phyloP scores from a whole-genome alignment of 2,113 vertebrate species.

The Thryonomys swinderianus region DNA sequence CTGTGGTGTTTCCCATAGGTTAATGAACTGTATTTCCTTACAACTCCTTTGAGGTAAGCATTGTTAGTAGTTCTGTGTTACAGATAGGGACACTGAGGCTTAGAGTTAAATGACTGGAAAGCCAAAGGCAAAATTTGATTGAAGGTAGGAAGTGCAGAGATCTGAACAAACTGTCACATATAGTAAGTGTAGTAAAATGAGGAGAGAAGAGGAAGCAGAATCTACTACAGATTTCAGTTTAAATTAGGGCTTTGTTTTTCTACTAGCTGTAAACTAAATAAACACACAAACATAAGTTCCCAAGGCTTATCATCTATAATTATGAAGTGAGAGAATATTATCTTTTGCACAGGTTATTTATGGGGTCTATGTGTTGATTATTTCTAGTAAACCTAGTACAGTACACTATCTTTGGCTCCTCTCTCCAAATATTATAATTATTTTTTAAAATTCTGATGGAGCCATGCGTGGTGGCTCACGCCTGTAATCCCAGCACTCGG shows the following conservation, averaged over 20 bases:
- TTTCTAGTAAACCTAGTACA: background rate
- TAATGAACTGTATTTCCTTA: background rate
- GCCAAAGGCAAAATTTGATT: background rate
- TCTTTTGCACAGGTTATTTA: background rate
- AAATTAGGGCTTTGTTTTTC: background rate
- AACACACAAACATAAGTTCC: background rate
- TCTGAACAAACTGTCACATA: background rate
- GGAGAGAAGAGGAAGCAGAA: background rate
- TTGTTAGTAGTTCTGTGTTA: background rate
- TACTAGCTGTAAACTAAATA: background rate
- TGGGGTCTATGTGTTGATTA: background rate
- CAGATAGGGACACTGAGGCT: background rate
- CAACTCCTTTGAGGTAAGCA: background rate
- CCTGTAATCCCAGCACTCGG: too few species aligned
- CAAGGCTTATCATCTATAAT: background rate
- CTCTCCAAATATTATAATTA: background rate
- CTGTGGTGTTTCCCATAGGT: background rate
- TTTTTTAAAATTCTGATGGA: too few species aligned
- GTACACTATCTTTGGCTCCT: background rate
- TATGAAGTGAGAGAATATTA: background rate
- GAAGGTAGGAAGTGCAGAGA: background rate
- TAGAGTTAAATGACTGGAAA: conserved; percentile 8
- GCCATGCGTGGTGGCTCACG: too few species aligned
- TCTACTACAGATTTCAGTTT: background rate
- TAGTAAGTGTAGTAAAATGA: background rate